phyloP scores from a whole-genome alignment of 1,140 invertebrate species.

The Drosophila punjabiensis region DNA sequence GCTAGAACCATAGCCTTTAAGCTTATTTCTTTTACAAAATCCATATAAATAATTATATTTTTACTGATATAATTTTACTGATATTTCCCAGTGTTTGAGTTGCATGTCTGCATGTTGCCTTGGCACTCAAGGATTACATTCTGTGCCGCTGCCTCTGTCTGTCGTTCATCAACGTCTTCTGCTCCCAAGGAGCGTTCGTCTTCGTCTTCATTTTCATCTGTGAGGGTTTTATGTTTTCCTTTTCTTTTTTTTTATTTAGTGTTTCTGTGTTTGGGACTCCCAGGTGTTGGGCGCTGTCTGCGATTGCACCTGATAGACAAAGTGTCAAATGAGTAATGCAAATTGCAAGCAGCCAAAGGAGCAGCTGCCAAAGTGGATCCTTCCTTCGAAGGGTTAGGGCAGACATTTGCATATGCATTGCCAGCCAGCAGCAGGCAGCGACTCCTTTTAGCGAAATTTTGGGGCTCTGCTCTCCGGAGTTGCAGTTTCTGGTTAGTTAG shows the following conservation, averaged over 20 bases:
- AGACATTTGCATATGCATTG: slow-evolving; percentile 50
- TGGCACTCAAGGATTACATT: slow-evolving; percentile 74
- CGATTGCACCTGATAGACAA: slow-evolving; percentile 66
- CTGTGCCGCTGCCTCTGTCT: slow-evolving; percentile 44
- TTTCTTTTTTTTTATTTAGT: slow-evolving; percentile 7
- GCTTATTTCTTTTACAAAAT: neutral
- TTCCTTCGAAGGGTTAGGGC: slow-evolving; percentile 4
- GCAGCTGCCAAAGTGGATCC: slow-evolving; percentile 36
- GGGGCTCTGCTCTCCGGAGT: slow-evolving; percentile 3
- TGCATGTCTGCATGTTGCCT: slow-evolving; percentile 54
- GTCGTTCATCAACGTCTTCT: slow-evolving; percentile 76
- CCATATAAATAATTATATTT: neutral
- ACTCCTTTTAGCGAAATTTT: slow-evolving; percentile 10
- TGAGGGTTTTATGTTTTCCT: neutral
- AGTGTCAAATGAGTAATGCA: slow-evolving; percentile 84
- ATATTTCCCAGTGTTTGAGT: slow-evolving; percentile 6
- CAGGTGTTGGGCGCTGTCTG: slow-evolving; percentile 44
- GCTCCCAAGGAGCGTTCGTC: slow-evolving; percentile 27
- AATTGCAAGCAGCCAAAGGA: slow-evolving; percentile 52
- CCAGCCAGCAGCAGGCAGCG: neutral
- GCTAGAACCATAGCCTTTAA: neutral
- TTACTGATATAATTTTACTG: too few species aligned
- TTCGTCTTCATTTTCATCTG: slow-evolving; percentile 56
- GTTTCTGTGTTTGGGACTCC: slow-evolving; percentile 3
- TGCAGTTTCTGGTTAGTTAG: slow-evolving; percentile 67